Base-by-base conservation (phyloP, 2,797 vertebrate species). In the Alectoris magna region DNA sequence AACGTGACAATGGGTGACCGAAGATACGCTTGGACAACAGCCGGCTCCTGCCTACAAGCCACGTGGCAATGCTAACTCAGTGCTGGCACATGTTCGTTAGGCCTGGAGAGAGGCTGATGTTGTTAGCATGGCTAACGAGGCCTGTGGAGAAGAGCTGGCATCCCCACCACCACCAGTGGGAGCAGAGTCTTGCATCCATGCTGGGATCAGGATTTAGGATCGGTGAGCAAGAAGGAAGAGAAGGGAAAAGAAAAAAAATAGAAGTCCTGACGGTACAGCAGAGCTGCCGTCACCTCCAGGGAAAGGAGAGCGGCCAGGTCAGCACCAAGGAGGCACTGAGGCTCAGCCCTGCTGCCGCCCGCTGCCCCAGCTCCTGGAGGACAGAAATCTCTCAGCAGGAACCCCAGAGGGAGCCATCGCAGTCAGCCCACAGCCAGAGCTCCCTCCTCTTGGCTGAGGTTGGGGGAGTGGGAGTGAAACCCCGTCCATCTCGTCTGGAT, bases 51-150 rank as follows among this genome's bases (percentile, higher is more conserved):
- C 4, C 43, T 36, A 9, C 11, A 5, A 43, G 19, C 53, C 2
- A 0, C 1, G 22, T 31, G 73, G 76, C 24, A 3, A 1, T 0
- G 3, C 38, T 70, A 59, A 68, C 36, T 26, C 0, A 14, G 53
- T 31, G 11, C 1, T 6, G 34, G 79, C 51, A 74, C 51, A 31
- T 53, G 60, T n/a, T 66, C 39, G 31, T 26, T 15, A 29, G 38
- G 53, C 34, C 66, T 53, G 49, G 2, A 2, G 8, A 72, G 44
- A 60, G 34, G 66, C 19, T 53, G 51, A 63, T 17, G 34, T 67
- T 4, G 31, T 69, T 23, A 76, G 46, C 34, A 31, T 12, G 75
- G 49, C 38, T 78, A 84, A 79, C 6, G 64, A 90, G 79, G 75
- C 59, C 44, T 60, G 56, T 9, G 68, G 69, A 58, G 19, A 18